Base-by-base conservation (phyloP, 2,888 invertebrate genomes). In the Lampropteryx suffumata region DNA sequence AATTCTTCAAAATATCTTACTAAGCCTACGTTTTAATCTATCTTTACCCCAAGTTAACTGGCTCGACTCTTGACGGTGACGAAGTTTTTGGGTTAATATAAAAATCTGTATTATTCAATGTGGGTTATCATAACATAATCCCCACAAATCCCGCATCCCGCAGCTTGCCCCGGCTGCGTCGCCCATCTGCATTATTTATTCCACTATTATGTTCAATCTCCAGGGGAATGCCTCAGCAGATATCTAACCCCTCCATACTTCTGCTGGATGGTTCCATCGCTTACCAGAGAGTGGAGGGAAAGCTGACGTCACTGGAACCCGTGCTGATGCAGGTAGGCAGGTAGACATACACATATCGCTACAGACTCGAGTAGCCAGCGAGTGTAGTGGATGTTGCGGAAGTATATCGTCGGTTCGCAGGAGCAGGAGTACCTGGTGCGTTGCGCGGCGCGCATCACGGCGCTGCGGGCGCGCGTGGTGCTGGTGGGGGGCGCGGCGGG, bases 281-380 rank as follows among this genome's bases (percentile, higher is more conserved):
- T 55, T 99, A 99, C 80, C 98, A 99, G 79, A 91, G 98, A 48
- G 96, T 97, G 0, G 98, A 98, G 76, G 98, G 98, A 9, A 96
- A 98, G 75, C 92, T 99, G 55, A 94, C 98, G 40, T 97, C 98
- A 1, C 88, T 99, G 45, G 99, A 99, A 71, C 98, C 99, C 0
- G 95, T 99, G 14, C 92, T 99, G 65, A 91, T 98, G 87, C 99
- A 99, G 92, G 96, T 95, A 65, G 59, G 33, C 6, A n/a, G 3
- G 7, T 26, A 8, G 1, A 26, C 6, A 4, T 1, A 26, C 26
- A 26, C n/a, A n/a, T n/a, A n/a, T n/a, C n/a, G n/a, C n/a, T n/a
- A n/a, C n/a, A n/a, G n/a, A n/a, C n/a, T n/a, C n/a, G 8, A 26
- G 26, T 32, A 9, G 24, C 27, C n/a, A n/a, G n/a, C n/a, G n/a